Evolutionary conservation across 2,113 vertebrate species (phyloP), one percentile per base, ranked within the genome.

Genomic region (Cyanocitta stelleri): DNA sequence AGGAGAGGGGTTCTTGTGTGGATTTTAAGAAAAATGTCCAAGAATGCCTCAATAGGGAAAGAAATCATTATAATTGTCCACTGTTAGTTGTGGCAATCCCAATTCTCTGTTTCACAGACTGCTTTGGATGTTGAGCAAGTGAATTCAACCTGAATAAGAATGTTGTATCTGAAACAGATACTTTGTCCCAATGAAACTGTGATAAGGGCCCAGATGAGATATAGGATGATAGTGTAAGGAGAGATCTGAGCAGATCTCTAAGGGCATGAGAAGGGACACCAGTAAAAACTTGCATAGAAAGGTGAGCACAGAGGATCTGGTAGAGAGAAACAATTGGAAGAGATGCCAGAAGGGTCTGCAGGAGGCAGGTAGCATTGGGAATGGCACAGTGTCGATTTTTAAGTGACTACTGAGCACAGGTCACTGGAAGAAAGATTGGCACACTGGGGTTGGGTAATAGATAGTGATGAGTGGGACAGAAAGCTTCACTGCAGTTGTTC

Each of bases 401-500:
- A 41, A 74, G 55, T 66, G 76, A 33, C 33, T 54, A 0, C 55
- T 48, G 92, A 63, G 35, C 87, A 39, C 0, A 39, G 30, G 72
- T 73, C 72, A 43, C 39, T 74, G 72, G 41, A 35, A 84, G 41
- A 71, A 33, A 83, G 32, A 68, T 46, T 77, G 80, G 22, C 43
- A 48, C 21, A 1, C 17, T 2, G 5, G 61, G 24, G 6, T 0
- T 73, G 33, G 30, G 21, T 39, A 11, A 39, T 22, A 30, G 64
- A 3, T n/a, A 46, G 59, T 67, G 64, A 30, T 26, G 84, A 83
- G 46, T 9, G 30, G 48, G 26, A 16, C 39, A 72, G 56, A 87
- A 55, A 87, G 44, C 21, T 37, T 37, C 32, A 8, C 20, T 75
- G 56, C n/a, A 35, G 32, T 52, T 92, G 77, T 85, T 75, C 67